Base-by-base conservation (phyloP, 2,113 vertebrate genomes). In the Pagrus major region DNA sequence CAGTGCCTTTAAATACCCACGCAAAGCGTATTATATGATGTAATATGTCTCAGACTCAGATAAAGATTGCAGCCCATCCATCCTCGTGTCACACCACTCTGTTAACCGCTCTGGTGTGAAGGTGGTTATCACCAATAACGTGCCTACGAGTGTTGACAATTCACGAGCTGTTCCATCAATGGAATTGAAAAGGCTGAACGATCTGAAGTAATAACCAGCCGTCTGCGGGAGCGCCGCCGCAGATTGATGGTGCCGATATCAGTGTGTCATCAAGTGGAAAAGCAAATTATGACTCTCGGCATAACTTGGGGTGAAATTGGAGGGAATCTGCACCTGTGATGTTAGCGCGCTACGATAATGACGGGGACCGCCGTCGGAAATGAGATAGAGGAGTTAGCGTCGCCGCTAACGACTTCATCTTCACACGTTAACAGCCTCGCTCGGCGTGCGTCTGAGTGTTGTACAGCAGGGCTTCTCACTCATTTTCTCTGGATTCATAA, bases 171-270 rank as follows among this genome's bases (percentile, higher is more conserved):
- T 80, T 71, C 69, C 72, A 51, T 84, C 78, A 25, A 16, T 37
- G 73, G 79, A 49, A 70, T 1, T 42, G 83, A 85, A 88, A 78
- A 85, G 85, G 85, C 63, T 71, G 89, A 83, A 54, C 66, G 89
- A 83, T 83, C 83, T 61, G 21, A 27, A 73, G 77, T 80, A 88
- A 88, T 90, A 76, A 91, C 76, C 52, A 63, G 58, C 74, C 76
- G 15, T 78, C 82, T 66, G 60, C 47, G 27, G 71, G 35, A 64
- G n/a, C n/a, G n/a, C 35, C 2, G 29, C 35, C 0, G 51, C 78
- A 78, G 86, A 90, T 88, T 89, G 91, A 92, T 90, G 87, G 77
- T 2, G 61, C 79, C 60, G 81, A 89, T 87, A 85, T 84, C 68
- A 25, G 35, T 29, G 84, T 81, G 87, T 80, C 77, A 35, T 64